phyloP scores from a whole-genome alignment of 2,888 invertebrate species.

The Elmis aenea region DNA sequence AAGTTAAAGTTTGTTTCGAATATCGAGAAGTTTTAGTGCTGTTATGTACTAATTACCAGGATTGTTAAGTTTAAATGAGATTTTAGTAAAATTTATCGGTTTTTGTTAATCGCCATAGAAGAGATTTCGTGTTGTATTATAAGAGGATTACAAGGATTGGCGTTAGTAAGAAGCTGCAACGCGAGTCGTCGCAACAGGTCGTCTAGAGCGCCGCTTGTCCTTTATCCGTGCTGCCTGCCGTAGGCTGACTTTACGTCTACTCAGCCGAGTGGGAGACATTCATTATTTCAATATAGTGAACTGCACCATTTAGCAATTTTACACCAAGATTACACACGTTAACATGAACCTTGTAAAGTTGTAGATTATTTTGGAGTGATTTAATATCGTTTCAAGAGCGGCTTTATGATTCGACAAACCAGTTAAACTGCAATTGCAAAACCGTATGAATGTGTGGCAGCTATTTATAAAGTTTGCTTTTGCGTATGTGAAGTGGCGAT shows the following conservation, averaged over 20 bases:
- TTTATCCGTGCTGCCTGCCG: conserved; percentile 18
- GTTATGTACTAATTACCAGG: too few species aligned
- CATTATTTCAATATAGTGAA: conserved; percentile 47
- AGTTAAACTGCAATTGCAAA: too few species aligned
- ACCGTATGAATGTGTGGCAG: too few species aligned
- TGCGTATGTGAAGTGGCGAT: too few species aligned
- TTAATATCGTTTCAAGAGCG: conserved; percentile 22
- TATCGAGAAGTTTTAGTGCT: too few species aligned
- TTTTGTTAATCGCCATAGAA: too few species aligned
- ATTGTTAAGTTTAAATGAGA: too few species aligned
- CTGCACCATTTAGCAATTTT: conserved; percentile 47
- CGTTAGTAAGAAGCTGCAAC: conserved; percentile 17
- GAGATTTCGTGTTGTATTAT: too few species aligned
- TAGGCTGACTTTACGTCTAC: conserved; percentile 23
- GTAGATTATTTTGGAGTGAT: conserved; percentile 36
- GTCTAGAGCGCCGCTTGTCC: conserved; percentile 21
- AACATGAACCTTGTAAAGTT: conserved; percentile 32
- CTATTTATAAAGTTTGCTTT: too few species aligned
- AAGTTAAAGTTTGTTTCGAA: too few species aligned
- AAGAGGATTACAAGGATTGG: conserved; percentile 21
- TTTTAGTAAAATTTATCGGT: too few species aligned
- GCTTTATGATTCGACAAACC: too few species aligned
- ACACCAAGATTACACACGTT: conserved; percentile 42
- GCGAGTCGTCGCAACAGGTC: conserved; percentile 25
- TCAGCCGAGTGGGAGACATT: conserved; percentile 42